Evolutionary conservation across 2,888 invertebrate species (phyloP).

Genomic region (Hyposoter didymator): DNA sequence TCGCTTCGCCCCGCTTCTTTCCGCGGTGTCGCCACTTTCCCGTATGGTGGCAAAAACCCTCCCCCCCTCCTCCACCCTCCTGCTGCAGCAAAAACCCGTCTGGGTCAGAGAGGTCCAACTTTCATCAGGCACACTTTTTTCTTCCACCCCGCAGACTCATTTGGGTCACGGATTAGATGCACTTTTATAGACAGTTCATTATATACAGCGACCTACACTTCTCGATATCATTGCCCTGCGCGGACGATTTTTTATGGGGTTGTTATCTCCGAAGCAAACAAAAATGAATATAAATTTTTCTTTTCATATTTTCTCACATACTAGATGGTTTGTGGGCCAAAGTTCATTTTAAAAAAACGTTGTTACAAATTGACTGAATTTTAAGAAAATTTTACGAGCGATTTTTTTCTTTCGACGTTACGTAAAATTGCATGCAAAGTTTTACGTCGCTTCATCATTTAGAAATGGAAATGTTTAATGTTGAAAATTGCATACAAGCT

Average conservation of each 20-base stretch:
- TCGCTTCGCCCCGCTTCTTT: conserved; percentile 43
- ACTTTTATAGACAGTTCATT: not conserved
- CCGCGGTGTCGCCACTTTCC: conserved; percentile 45
- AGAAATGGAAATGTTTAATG: no score
- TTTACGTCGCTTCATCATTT: no score
- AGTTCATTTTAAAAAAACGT: no score
- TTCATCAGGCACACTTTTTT: conserved; percentile 13
- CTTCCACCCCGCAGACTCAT: conserved; percentile 56
- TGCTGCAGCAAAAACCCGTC: conserved; percentile 80
- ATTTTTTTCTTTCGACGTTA: no score
- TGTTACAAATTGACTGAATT: no score
- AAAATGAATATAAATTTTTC: not conserved
- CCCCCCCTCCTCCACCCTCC: no score
- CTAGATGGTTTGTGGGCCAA: no score
- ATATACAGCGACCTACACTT: not conserved
- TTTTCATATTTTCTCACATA: no score
- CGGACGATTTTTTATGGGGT: not conserved
- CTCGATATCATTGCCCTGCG: not conserved
- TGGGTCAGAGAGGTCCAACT: conserved; percentile 77
- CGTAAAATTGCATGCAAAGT: no score
- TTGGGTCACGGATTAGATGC: conserved; percentile 73
- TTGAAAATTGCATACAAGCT: no score
- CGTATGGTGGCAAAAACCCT: conserved; percentile 24
- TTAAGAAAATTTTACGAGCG: no score
- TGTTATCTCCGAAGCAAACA: not conserved